These are phyloP conservation scores for Pipistrellus nathusii DNA, from an alignment of 2,797 vertebrate genomes.

Conservation along the genomic window DNA sequence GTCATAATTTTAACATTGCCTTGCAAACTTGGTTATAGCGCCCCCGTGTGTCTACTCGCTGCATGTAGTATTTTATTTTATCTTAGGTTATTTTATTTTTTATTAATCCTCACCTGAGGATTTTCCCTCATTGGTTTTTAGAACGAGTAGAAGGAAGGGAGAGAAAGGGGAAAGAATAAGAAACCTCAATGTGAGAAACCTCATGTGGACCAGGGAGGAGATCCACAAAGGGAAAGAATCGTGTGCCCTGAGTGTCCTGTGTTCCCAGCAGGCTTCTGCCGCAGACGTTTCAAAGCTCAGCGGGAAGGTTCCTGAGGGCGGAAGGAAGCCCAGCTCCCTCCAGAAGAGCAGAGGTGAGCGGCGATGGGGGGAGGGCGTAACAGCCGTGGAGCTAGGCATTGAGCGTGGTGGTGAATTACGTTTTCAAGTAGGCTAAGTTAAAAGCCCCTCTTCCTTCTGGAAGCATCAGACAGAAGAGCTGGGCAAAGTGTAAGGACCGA, in stretches of 20 bases:
- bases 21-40: neutral
- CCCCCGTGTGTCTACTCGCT: neutral
- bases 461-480: neutral
- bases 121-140: too few relatives aligned
- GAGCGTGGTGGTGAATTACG: neutral
- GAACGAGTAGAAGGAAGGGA: too few relatives aligned
- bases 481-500: neutral
- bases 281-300: neutral
- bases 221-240: neutral
- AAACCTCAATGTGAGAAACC: too few relatives aligned
- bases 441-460: neutral
- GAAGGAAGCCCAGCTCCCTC: neutral
- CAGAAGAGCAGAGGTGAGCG: conserved; percentile 65
- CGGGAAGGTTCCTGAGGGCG: conserved; percentile 1
- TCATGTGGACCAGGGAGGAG: too few relatives aligned
- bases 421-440: neutral
- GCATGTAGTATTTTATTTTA: neutral
- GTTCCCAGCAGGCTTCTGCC: conserved; percentile 11
- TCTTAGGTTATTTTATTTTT: too few relatives aligned
- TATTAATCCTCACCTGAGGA: too few relatives aligned
- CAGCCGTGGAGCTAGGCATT: neutral
- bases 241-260: neutral
- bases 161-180: too few relatives aligned
- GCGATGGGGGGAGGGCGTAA: accelerated
- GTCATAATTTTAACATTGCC: neutral